Conservation (phyloP, 2,113 vertebrate species). For the Sinocyclocheilus anophthalmus region DNA sequence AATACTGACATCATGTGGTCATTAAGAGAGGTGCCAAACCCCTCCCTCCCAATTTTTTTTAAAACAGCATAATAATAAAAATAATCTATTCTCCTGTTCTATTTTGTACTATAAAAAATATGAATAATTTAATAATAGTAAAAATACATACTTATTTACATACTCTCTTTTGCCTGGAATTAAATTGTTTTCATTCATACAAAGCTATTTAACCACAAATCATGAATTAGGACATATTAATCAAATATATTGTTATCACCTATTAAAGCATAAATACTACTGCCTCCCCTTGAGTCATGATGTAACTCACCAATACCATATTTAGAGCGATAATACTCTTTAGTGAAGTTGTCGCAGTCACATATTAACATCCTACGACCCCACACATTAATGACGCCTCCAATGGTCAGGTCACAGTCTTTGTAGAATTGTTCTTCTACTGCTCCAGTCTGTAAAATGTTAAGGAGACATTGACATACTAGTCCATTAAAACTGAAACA, state of each 20-base stretch:
- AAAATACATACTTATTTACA: neutral
- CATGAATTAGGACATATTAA: neutral
- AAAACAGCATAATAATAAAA: constrained; percentile 29
- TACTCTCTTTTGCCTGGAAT: neutral
- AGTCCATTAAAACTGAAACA: neutral
- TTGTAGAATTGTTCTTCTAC: constrained; percentile 83
- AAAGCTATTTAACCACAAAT: neutral
- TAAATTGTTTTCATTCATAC: neutral
- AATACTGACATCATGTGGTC: constrained; percentile 72
- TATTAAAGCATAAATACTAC: neutral
- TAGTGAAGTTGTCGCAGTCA: constrained; percentile 93
- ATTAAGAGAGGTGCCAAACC: neutral
- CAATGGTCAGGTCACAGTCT: constrained; percentile 85
- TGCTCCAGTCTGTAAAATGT: constrained; percentile 78
- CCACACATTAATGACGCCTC: constrained; percentile 86
- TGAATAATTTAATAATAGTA: neutral
- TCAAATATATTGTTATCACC: neutral
- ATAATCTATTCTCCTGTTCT: neutral
- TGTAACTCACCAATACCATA: constrained; percentile 84
- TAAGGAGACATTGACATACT: neutral
- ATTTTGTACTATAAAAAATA: neutral
- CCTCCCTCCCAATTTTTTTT: neutral
- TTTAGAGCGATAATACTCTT: constrained; percentile 85
- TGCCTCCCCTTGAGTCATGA: neutral
- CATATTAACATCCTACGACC: constrained; percentile 84